Conservation (phyloP, 2,888 invertebrate genomes). For the Agrochola macilenta region DNA sequence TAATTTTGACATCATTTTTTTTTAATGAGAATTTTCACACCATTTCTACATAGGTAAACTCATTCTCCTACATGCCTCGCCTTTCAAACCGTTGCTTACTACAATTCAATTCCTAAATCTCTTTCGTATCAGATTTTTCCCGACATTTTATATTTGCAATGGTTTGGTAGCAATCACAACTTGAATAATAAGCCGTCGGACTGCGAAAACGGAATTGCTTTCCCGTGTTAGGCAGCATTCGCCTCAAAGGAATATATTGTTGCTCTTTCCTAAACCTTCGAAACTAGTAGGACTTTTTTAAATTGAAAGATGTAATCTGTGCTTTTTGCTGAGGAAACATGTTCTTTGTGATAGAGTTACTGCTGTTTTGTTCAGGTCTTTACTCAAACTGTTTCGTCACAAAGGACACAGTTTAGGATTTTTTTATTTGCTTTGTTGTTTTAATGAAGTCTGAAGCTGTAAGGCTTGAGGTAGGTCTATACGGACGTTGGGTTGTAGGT, state of each 20-base stretch:
- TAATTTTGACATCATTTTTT: not conserved
- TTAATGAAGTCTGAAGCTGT: not conserved
- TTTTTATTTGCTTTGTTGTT: slow-evolving; percentile 1
- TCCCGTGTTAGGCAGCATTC: slow-evolving; percentile 57
- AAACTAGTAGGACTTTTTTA: slow-evolving; percentile 73
- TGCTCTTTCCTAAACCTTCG: slow-evolving; percentile 61
- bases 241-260: slow-evolving; percentile 62
- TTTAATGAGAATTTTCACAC: not conserved
- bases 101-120: slow-evolving; percentile 14
- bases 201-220: slow-evolving; percentile 68
- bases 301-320: slow-evolving; percentile 84
- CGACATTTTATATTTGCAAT: slow-evolving; percentile 52
- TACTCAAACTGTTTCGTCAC: slow-evolving; percentile 25
- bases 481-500: too few species aligned
- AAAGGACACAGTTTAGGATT: slow-evolving; percentile 2
- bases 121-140: slow-evolving; percentile 32
- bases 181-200: slow-evolving; percentile 63
- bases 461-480: not conserved
- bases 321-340: slow-evolving; percentile 62
- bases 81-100: slow-evolving; percentile 6
- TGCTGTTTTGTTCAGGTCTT: slow-evolving; percentile 58
- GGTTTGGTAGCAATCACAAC: slow-evolving; percentile 58
- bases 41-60: not conserved
- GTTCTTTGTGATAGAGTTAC: slow-evolving; percentile 39
- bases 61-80: not conserved